Evolutionary conservation across 2,797 vertebrate genomes (phyloP), one percentile per base, ranked within the genome.

Genomic region (Hipposideros larvatus): DNA sequence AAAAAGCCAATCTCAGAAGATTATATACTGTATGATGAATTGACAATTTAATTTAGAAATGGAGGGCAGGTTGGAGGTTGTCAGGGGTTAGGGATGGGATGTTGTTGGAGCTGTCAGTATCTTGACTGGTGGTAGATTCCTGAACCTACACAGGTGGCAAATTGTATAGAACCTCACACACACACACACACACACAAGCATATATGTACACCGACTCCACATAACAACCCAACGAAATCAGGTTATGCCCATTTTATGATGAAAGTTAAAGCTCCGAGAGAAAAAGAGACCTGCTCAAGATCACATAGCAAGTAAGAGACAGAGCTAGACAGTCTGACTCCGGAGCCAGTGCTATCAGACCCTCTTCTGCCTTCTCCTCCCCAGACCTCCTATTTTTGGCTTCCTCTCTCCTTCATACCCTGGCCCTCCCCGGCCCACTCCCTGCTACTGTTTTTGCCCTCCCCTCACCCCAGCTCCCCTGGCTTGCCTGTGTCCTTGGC

Each of bases 1-100:
- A 87, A 37, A 95, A 79, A 93, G 22, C 14, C 53, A 78, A 7
- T 91, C 80, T 96, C 61, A 48, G 91, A 91, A 89, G 37, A 68
- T 80, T 71, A 46, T 1, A 51, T 75, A 63, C 48, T 90, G 18
- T 82, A 24, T 48, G 51, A 59, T 90, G 28, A 65, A 66, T 66
- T 59, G 79, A 85, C 26, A 19, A 15, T 83, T 92, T 90, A 19
- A 15, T 83, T 92, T 90, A 87, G n/a, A 90, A 63, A 77, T n/a
- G 22, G 41, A 84, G 41, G 59, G 68, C 8, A 63, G 37, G 57
- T 28, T 26, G 57, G 19, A 68, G n/a, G 16, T 66, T 83, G 41
- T 73, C 77, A 59, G 31, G 34, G 26, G 26, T 71, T 51, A 65
- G 57, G 31, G 46, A 80, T 82, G 46, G 57, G 55, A 34, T 86